These are phyloP conservation scores for Atrina japonica DNA, from an alignment of 2,888 invertebrate genomes.

Conservation along the genomic window DNA sequence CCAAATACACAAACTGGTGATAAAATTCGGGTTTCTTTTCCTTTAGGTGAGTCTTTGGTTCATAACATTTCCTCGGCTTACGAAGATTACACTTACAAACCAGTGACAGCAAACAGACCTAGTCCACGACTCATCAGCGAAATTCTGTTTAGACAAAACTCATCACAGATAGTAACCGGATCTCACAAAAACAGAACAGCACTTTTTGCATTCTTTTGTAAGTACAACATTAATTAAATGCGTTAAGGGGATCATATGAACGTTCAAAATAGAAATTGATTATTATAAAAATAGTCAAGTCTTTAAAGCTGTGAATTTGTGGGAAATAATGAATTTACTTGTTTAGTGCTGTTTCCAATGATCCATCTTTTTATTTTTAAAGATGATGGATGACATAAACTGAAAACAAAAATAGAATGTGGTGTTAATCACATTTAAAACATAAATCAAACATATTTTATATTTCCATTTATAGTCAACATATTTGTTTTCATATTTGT, in stretches of 20 bases:
- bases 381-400: too few species aligned
- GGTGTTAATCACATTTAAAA: too few species aligned
- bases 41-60: conserved; percentile 82
- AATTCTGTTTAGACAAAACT: conserved; percentile 79
- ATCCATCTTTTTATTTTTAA: too few species aligned
- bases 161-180: conserved; percentile 56
- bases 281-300: neutral
- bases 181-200: conserved; percentile 84
- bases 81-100: conserved; percentile 83
- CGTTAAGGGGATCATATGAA: too few species aligned
- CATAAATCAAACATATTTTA: too few species aligned
- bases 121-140: conserved; percentile 83
- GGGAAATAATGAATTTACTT: neutral
- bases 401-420: too few species aligned
- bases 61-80: conserved; percentile 83
- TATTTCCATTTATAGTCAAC: too few species aligned
- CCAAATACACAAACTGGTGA: too few species aligned
- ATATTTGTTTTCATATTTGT: too few species aligned
- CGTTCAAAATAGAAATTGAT: neutral
- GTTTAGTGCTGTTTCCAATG: neutral
- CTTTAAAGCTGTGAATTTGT: neutral
- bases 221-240: conserved; percentile 38
- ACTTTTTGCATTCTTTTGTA: conserved; percentile 85
- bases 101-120: conserved; percentile 82
- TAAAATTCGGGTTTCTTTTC: too few species aligned